Base-by-base conservation (phyloP, 2,888 invertebrate genomes). In the Cerastis rubricosa region DNA sequence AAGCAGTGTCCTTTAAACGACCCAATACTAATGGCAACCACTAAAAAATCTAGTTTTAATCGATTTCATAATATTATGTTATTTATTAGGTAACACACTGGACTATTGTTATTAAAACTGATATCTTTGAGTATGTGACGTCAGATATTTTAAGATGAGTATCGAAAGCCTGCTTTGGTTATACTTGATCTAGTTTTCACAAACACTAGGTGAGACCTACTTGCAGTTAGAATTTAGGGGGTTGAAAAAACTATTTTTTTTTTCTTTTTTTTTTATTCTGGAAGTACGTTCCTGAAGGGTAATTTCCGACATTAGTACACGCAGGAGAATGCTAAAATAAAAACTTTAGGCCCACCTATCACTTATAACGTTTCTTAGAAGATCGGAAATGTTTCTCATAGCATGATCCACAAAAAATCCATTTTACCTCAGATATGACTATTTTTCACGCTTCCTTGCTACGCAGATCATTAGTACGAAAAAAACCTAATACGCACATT, bases 401-500 rank as follows among this genome's bases (percentile, higher is more conserved):
- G 11, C n/a, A 71, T 25, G 14, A 35, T 47, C 5, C 40, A 14
- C 11, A 25, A 75, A 35, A 76, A 45, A 8, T 12, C n/a, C 25
- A 14, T n/a, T 29, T 57, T 49, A 43, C 29, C 19, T 43, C 35
- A 35, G 22, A 35, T 3, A 51, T 17, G 29, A 61, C 35, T 22
- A 9, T 45, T 43, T n/a, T 2, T 35, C 6, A 14, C 5, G 25
- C 1, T 43, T 61, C 78, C 17, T 45, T 51, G 25, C 35, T 9
- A 19, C 45, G 25, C 19, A 49, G 2, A 11, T 40, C 17, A 12
- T 12, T 51, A 0, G 1, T 35, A 19, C 17, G 14, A 35, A 78
- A 78, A 79, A 72, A 35, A 35, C 80, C 64, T 57, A n/a, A 29
- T 25, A 78, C 80, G 49, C 29, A 80, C 17, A 11, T 9, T 9